These are phyloP conservation scores for Sinocyclocheilus grahami DNA, from an alignment of 2,113 vertebrate genomes.

Conservation along the genomic window DNA sequence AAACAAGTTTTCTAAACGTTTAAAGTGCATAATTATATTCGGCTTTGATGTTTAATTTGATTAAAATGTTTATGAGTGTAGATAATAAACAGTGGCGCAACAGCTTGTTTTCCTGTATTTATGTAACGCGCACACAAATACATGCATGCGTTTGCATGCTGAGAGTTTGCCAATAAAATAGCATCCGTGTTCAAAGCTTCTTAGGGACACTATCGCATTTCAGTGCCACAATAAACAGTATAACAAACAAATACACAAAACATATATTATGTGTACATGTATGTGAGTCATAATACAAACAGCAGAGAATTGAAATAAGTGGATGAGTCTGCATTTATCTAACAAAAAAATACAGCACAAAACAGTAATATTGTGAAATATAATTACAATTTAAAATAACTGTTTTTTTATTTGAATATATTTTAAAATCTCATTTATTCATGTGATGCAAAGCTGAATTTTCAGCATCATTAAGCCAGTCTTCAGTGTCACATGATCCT, in stretches of 20 bases:
- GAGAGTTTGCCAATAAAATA: constrained; percentile 17
- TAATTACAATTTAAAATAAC: background rate
- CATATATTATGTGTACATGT: background rate
- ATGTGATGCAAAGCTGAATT: background rate
- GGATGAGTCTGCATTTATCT: background rate
- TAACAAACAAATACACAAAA: constrained; percentile 14
- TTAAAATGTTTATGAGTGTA: constrained; percentile 7
- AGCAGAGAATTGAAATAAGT: background rate
- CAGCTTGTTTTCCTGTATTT: constrained; percentile 19
- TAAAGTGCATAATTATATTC: background rate
- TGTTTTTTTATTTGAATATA: background rate
- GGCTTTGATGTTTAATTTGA: constrained; percentile 14
- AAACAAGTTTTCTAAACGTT: background rate
- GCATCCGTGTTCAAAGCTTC: background rate
- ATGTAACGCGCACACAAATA: background rate
- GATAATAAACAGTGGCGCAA: constrained; percentile 10
- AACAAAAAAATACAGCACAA: background rate
- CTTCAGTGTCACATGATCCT: background rate
- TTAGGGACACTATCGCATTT: background rate
- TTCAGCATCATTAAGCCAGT: background rate
- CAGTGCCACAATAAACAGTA: background rate
- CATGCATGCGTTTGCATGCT: background rate
- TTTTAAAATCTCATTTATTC: background rate
- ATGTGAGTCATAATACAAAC: background rate
- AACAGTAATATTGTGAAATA: background rate